A percentile compares a stretch with the other conserved stretches of the same genome.
Evolutionary conservation across 2,113 vertebrate species (phyloP).

Genomic region (Camelus bactrianus): DNA sequence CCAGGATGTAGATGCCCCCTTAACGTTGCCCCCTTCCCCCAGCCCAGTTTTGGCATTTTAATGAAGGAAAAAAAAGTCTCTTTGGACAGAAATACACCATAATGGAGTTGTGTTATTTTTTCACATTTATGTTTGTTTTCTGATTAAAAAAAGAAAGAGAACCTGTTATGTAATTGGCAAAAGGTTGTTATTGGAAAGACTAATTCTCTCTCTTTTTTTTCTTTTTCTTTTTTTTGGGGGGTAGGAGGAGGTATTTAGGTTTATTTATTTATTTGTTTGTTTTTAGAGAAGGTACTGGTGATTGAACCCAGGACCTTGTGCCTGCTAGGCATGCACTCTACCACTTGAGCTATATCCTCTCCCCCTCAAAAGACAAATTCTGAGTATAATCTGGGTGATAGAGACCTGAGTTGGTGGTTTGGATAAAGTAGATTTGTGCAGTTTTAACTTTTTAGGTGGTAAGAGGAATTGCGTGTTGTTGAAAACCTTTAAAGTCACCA

Average conservation of each 20-base stretch:
- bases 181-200: conserved; percentile 32
- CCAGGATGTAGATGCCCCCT: conserved; percentile 60
- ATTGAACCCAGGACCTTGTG: no score
- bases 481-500: background rate
- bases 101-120: background rate
- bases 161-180: conserved; percentile 7
- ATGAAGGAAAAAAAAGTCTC: background rate
- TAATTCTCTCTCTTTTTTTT: background rate
- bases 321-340: no score
- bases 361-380: background rate
- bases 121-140: background rate
- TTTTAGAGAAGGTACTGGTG: no score
- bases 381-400: background rate
- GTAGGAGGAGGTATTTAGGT: no score
- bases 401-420: conserved; percentile 44
- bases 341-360: no score
- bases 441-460: background rate
- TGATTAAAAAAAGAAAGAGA: background rate
- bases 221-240: no score
- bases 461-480: background rate
- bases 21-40: background rate
- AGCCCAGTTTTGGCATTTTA: conserved; percentile 34
- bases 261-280: no score
- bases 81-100: background rate
- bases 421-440: background rate